phyloP scores from a whole-genome alignment of 2,113 vertebrate genomes.

The Sarotherodon lohbergeri region DNA sequence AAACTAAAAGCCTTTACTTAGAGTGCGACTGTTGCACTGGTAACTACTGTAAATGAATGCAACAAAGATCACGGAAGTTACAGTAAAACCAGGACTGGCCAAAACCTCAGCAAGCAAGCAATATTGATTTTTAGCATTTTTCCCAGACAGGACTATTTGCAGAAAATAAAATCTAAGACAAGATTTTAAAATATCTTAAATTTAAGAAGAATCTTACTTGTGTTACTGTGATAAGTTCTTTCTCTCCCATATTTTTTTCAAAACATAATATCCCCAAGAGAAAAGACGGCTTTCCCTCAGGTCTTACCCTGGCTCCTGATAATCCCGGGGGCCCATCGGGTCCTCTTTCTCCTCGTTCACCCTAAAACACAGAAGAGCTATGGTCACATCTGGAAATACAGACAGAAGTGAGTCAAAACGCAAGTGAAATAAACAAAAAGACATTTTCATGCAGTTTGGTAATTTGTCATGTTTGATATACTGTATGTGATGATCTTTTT shows the following conservation, averaged over 20 bases:
- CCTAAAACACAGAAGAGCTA: slow-evolving; percentile 63
- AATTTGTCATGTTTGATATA: background rate
- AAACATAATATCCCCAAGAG: background rate
- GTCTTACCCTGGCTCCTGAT: slow-evolving; percentile 85
- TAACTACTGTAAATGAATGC: background rate
- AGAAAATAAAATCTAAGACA: background rate
- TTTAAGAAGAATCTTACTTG: background rate
- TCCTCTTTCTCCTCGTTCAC: slow-evolving; percentile 81
- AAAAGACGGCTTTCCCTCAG: background rate
- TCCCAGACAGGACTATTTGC: background rate
- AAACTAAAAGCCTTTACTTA: background rate
- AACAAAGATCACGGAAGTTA: background rate
- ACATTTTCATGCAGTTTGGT: background rate
- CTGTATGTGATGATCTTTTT: background rate
- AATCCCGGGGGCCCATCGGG: slow-evolving; percentile 76
- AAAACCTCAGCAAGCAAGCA: background rate
- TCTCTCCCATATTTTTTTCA: background rate
- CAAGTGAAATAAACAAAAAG: background rate
- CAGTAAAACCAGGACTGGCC: background rate
- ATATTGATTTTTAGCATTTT: background rate
- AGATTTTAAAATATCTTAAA: background rate
- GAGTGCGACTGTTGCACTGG: background rate
- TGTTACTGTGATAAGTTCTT: background rate
- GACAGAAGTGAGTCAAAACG: background rate
- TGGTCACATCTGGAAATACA: background rate